Base-by-base conservation (phyloP, 2,113 vertebrate genomes). In the Agelaius tricolor region DNA sequence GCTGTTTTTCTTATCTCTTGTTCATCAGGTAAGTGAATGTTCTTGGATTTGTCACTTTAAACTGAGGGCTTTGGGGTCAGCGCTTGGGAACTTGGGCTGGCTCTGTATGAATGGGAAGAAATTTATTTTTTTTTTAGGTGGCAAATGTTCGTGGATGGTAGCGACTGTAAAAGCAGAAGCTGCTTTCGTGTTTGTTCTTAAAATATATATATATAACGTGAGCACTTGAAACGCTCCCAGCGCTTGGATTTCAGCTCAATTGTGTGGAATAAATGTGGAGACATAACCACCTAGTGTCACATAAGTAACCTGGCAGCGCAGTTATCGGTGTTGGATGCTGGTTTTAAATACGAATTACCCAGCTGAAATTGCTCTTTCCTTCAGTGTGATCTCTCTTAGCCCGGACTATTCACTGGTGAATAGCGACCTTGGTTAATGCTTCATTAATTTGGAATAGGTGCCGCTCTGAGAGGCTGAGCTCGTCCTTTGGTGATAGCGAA, bases 1-100 rank as follows among this genome's bases (percentile, higher is more conserved):
- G 99, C 99, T 88, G 99, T 99, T 96, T 99, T 99, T 98, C 99
- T 99, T 97, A 99, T 99, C 98, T 99, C 99, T 77, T 99, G 99
- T 90, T 99, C 99, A 96, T 99, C 99, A 99, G 99, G 99, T 99
- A 98, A 98, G 99, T 98, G 49, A 39, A 23, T 14, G 59, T 12
- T 93, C 31, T 23, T 71, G 65, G 15, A 16, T 73, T 82, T 66
- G 30, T 58, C 5, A 3, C 73, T 84, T 65, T 69, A 33, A 54
- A 20, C 1, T 1, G 52, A 31, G 58, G 47, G 58, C 28, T 92
- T 62, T 58, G 57, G 52, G 59, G 43, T 74, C 47, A 83, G 47
- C 43, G 0, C 28, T 80, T 26, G 22, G 15, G 80, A 74, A 61
- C 79, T 59, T 57, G 83, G n/a, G 31, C 26, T 52, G 80, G 28